phyloP scores from a whole-genome alignment of 2,113 vertebrate genomes.

The Sceloporus tristichus region DNA sequence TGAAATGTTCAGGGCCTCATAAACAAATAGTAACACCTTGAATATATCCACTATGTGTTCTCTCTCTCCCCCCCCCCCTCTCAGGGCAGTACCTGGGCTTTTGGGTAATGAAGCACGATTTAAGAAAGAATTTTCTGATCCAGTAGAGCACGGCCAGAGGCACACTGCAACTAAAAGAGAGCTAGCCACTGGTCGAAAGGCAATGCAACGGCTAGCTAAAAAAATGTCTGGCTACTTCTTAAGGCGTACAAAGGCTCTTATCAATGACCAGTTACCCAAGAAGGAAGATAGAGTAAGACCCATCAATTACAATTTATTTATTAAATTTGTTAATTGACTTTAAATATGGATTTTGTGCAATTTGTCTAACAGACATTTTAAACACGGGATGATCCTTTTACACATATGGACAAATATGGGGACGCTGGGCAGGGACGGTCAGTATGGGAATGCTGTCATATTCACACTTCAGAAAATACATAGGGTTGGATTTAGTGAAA shows the following conservation, averaged over 20 bases:
- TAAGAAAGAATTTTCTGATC: conserved; percentile 89
- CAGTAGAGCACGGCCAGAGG: conserved; percentile 92
- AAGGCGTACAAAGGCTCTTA: conserved; percentile 90
- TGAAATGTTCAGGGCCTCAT: background rate
- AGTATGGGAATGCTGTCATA: background rate
- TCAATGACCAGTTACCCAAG: conserved; percentile 89
- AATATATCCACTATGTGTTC: background rate
- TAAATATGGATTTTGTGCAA: conserved; percentile 10
- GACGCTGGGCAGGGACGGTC: background rate
- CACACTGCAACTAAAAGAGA: conserved; percentile 92
- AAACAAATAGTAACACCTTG: background rate
- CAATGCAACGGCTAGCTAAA: conserved; percentile 82
- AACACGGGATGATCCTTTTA: background rate
- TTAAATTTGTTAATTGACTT: background rate
- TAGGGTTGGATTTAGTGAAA: background rate
- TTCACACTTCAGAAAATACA: background rate
- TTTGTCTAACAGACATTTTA: background rate
- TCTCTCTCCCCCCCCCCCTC: conserved; percentile 25
- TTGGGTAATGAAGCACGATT: conserved; percentile 85
- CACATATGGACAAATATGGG: background rate
- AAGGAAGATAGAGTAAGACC: conserved; percentile 92
- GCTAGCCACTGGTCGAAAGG: conserved; percentile 89
- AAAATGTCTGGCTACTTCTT: conserved; percentile 89
- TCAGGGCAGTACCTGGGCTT: conserved; percentile 92
- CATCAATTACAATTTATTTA: background rate